Evolutionary conservation across 2,888 invertebrate genomes (phyloP), one percentile per base, ranked within the genome.

Genomic region (Dysmachus trigonus): DNA sequence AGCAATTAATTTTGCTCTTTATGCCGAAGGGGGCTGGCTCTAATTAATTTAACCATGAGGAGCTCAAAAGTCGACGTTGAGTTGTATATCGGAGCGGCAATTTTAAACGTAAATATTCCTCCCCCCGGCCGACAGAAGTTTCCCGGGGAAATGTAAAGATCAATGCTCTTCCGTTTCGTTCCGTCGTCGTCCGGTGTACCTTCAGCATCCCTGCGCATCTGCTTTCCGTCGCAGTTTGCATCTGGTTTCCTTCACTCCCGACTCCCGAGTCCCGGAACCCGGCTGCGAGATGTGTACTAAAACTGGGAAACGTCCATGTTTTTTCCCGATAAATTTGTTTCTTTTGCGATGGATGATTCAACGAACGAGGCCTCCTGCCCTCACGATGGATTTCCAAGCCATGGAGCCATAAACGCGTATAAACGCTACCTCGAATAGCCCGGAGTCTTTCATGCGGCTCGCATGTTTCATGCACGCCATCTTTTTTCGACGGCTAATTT

Each of bases 401-500:
- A 62, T 73, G 73, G 73, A 73, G n/a, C 73, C 35, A n/a, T 33
- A 73, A 73, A 73, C 73, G 73, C n/a, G n/a, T n/a, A n/a, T n/a
- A n/a, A n/a, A n/a, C n/a, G n/a, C n/a, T 31, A 27, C 62, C 62
- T 62, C 62, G 22, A 13, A 33, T 73, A 27, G 73, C 31, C n/a
- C 18, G 35, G 31, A 33, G 47, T 47, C 18, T 47, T 47, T 47
- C 47, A 47, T 18, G 47, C 38, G 38, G 38, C 38, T 41, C 72
- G 72, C 31, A 35, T 35, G 33, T 73, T 35, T 73, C 73, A 18
- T 73, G n/a, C 18, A 6, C 81, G 31, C 81, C 81, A 81, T 81
- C 27, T 53, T 81, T 51, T 79, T 79, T 53, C 47, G 7, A 13
- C 15, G 81, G 51, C 81, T 81, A 81, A 81, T 81, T 81, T 81